Evolutionary conservation across 2,797 vertebrate genomes (phyloP).

Genomic region (Pangasius krempfi): DNA sequence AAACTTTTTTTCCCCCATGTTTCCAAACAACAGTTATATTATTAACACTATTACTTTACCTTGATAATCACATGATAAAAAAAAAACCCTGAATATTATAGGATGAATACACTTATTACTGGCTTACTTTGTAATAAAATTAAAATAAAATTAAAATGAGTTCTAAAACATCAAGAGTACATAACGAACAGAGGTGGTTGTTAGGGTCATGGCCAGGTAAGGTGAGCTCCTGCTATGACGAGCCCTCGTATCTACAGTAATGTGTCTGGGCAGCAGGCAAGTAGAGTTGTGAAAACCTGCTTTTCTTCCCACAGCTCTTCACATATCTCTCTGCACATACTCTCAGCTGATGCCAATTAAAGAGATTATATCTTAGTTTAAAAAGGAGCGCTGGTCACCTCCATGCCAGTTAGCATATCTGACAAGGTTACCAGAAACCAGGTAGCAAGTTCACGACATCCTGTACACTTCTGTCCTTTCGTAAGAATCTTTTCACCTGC

Average conservation of each 20-base stretch:
- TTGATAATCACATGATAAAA: neutral
- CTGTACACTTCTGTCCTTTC: conserved; percentile 51
- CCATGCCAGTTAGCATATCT: conserved; percentile 83
- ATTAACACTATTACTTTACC: neutral
- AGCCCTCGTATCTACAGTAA: conserved; percentile 14
- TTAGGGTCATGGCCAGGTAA: conserved; percentile 24
- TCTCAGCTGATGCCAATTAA: conserved; percentile 89
- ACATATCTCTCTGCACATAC: conserved; percentile 36
- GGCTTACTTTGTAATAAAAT: neutral
- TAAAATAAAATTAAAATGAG: neutral
- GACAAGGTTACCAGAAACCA: conserved; percentile 87
- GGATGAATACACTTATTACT: neutral
- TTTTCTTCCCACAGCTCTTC: conserved; percentile 35
- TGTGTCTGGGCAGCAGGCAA: conserved; percentile 34
- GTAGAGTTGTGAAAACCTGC: conserved; percentile 33
- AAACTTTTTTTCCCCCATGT: neutral
- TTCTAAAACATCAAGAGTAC: conserved; percentile 10
- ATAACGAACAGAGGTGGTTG: conserved; percentile 11
- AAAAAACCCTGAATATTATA: neutral
- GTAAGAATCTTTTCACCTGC: conserved; percentile 48
- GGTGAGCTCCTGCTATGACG: conserved; percentile 24
- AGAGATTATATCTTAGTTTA: conserved; percentile 94
- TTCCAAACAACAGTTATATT: neutral
- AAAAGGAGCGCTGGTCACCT: conserved; percentile 83
- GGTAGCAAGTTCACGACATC: conserved; percentile 81